Base-by-base conservation (phyloP, 2,888 invertebrate genomes). In the Limenitis camilla region DNA sequence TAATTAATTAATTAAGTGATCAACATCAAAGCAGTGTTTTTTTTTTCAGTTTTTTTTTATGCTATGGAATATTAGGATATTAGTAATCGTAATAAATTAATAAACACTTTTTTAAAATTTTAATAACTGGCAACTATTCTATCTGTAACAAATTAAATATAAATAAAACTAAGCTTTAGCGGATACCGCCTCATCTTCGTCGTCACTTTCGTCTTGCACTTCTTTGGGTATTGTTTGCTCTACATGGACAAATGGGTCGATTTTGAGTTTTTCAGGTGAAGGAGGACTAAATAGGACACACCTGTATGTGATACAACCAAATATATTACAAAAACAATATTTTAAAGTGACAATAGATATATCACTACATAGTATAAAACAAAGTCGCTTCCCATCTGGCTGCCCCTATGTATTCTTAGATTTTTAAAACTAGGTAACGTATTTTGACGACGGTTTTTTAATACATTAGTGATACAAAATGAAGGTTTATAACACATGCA, bases 351-450 rank as follows among this genome's bases (percentile, higher is more conserved):
- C 1, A 19, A 19, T 19, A 19, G 19, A 19, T 19, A 19, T 19
- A 19, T 19, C 1, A 19, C 3, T 19, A 19, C 19, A 19, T 19
- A 19, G 1, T 19, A 9, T 0, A 94, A 96, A 81, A 92, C 94
- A n/a, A n/a, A n/a, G n/a, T n/a, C n/a, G n/a, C n/a, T 0, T 92
- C 93, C 69, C 93, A 96, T 56, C 74, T 95, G 43, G 90, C 94
- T 0, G 96, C 96, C 47, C 69, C 96, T 35, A 90, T 94, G 1
- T 87, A 90, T 0, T 83, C 96, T 52, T 89, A 95, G 57, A 96
- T 96, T 2, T 70, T 96, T 40, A 84, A 96, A 88, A 95, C 92
- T 67, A 90, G 84, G 56, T 91, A n/a, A n/a, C n/a, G n/a, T n/a
- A n/a, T n/a, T n/a, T n/a, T n/a, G n/a, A n/a, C n/a, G n/a, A n/a